Evolutionary conservation across 2,797 vertebrate species (phyloP).

Genomic region (Girardinus metallicus): DNA sequence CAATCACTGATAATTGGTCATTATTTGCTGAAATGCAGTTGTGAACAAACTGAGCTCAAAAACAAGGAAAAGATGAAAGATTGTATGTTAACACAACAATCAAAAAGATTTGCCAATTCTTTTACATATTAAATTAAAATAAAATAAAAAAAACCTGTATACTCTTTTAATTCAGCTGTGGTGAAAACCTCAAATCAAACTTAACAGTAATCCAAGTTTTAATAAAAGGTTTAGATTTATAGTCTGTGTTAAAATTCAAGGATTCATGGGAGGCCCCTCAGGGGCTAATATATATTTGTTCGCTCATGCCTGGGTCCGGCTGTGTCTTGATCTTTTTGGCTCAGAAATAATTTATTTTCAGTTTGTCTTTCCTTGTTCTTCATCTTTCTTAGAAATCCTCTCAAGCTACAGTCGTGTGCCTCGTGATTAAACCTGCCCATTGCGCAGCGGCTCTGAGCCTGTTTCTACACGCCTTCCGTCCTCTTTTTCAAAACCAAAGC

Average conservation of each 20-base stretch:
- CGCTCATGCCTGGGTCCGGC: background rate
- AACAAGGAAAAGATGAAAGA: no score
- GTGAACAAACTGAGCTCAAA: no score
- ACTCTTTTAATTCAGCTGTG: background rate
- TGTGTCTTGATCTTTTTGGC: background rate
- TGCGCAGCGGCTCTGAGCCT: constrained; percentile 13
- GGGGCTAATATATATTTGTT: background rate
- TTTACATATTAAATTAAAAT: no score
- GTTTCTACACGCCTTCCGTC: constrained; percentile 45
- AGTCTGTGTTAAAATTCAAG: background rate
- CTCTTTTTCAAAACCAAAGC: constrained; percentile 30
- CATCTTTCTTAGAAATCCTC: background rate
- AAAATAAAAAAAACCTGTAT: background rate
- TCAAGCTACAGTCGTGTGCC: background rate
- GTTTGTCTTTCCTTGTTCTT: background rate
- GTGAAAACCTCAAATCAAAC: background rate
- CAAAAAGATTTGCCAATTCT: no score
- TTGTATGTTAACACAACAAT: no score
- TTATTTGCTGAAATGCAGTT: no score
- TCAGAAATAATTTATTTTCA: background rate
- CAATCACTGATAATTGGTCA: no score
- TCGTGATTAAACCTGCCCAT: background rate
- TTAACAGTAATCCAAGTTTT: background rate
- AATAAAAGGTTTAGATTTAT: background rate
- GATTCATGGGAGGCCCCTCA: background rate